These are phyloP conservation scores for Anodontia alba DNA, from an alignment of 2,888 invertebrate species.

Conservation along the genomic window DNA sequence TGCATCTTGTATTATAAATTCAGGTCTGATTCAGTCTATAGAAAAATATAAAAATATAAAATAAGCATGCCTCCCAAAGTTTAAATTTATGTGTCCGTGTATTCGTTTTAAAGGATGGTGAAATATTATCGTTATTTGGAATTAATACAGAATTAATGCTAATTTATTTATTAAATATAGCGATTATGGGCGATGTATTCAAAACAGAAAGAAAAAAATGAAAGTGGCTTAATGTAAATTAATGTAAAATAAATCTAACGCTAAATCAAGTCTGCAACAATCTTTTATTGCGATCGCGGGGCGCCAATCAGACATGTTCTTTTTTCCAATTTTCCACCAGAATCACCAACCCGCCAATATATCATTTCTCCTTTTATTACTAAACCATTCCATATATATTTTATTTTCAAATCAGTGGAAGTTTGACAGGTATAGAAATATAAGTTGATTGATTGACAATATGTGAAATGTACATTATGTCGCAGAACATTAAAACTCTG, in stretches of 20 bases:
- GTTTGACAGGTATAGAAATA: slow-evolving; percentile 12
- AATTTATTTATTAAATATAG: slow-evolving; percentile 20
- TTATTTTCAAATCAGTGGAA: slow-evolving; percentile 13
- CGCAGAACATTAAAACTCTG: slow-evolving; percentile 17
- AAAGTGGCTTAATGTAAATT: slow-evolving; percentile 19
- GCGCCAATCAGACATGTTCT: slow-evolving; percentile 3
- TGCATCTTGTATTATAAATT: too few relatives aligned
- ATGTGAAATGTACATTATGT: slow-evolving; percentile 17
- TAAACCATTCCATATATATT: slow-evolving; percentile 12
- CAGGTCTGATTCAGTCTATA: too few relatives aligned
- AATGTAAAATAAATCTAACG: slow-evolving; percentile 18
- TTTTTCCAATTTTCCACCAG: not conserved
- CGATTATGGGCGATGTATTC: not conserved
- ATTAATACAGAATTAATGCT: slow-evolving; percentile 10
- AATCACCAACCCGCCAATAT: not conserved
- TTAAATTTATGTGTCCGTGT: too few relatives aligned
- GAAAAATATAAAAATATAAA: too few relatives aligned
- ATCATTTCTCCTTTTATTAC: slow-evolving; percentile 5
- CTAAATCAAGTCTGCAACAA: slow-evolving; percentile 1
- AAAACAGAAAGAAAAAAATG: not conserved
- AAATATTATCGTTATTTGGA: not conserved
- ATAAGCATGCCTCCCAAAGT: too few relatives aligned
- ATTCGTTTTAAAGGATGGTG: too few relatives aligned
- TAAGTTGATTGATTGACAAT: slow-evolving; percentile 5
- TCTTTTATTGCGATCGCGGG: not conserved